Base-by-base conservation (phyloP, 1,140 invertebrate species). In the Paraescarpia echinospica region DNA sequence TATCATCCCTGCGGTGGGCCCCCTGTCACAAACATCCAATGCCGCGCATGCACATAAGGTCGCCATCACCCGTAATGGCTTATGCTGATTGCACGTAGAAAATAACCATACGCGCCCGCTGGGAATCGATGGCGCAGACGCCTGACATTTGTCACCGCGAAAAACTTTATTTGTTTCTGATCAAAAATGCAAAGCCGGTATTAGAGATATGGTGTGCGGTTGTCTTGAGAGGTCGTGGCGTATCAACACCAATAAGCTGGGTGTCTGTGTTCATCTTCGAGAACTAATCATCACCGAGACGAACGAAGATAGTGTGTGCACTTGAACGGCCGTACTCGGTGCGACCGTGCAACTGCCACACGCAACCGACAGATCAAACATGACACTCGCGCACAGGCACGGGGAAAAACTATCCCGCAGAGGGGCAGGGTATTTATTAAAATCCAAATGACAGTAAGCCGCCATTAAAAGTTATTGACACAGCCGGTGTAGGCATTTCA, bases 101-200 rank as follows among this genome's bases (percentile, higher is more conserved):
- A 77, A 77, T 77, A 77, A 77, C 59, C 59, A 77, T 77, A 77
- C 59, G 59, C 27, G 59, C 59, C 59, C 59, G 59, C 59, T 77
- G 59, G 59, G 59, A 77, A 77, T 77, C 59, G 59, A 77, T 77
- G 59, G 12, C 59, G 59, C 59, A 77, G 59, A 77, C 59, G 59
- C 59, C 59, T 77, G 59, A 77, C 59, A 77, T 77, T 77, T 77
- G 59, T 77, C 59, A 77, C 59, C 22, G 59, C 59, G 59, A 77
- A 77, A 77, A 77, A 77, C 59, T 77, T 77, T 77, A 77, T 77
- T 77, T 77, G 59, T 77, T 77, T 77, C 59, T 77, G 59, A 77
- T 77, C 59, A 77, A 77, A 77, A 77, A 77, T 77, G 59, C 59
- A 77, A 77, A 77, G 59, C 59, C 59, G 27, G 59, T 77, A 77